A percentile compares a stretch with the other conserved stretches of the same genome.
Conservation (phyloP, 2,113 vertebrate genomes). For the Sylvietta virens region DNA sequence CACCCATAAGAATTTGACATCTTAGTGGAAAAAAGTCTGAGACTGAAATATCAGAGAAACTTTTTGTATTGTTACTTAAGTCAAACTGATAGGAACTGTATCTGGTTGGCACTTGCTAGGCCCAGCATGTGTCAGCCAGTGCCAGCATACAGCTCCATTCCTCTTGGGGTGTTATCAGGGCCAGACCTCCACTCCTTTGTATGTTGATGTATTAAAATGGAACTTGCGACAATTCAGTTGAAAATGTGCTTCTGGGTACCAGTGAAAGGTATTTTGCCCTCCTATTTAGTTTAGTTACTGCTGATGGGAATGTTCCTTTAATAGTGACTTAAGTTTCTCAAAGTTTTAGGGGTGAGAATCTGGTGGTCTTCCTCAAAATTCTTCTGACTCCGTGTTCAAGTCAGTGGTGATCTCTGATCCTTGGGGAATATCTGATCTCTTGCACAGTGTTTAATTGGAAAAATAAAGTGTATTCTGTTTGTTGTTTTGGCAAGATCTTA, state of each 20-base stretch:
- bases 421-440: background rate
- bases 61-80: background rate
- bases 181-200: background rate
- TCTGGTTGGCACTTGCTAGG: background rate
- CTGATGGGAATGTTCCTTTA: background rate
- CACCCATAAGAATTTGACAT: background rate
- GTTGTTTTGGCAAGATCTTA: background rate
- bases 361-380: background rate
- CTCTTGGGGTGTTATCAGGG: background rate
- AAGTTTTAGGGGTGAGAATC: background rate
- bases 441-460: background rate
- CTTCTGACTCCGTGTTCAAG: background rate
- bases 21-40: background rate
- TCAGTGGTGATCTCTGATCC: background rate
- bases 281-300: background rate
- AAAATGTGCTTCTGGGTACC: background rate
- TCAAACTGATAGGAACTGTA: background rate
- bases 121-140: background rate
- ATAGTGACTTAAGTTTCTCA: background rate
- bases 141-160: background rate
- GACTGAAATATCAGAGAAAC: background rate
- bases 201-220: background rate
- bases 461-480: background rate
- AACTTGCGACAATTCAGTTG: accelerated
- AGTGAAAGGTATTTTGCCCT: background rate